Evolutionary conservation across 2,797 vertebrate genomes (phyloP).

Genomic region (Urophycis tenuis): DNA sequence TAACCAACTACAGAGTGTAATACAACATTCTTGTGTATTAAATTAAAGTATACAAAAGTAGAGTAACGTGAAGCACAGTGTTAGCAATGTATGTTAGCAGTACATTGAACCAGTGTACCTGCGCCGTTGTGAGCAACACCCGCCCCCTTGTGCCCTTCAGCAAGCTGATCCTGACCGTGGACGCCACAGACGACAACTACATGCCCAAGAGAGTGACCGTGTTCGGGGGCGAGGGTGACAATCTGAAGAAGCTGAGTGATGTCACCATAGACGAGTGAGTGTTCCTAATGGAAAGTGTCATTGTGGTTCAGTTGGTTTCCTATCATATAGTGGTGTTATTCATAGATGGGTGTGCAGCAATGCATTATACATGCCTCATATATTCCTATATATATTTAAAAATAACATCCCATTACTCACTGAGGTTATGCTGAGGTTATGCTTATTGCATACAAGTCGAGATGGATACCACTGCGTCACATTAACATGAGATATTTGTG

Average conservation of each 20-base stretch:
- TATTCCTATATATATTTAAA: not conserved
- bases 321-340: too few species aligned
- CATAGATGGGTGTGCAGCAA: not conserved
- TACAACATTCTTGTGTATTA: too few species aligned
- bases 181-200: conserved; percentile 95
- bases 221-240: conserved; percentile 88
- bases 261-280: conserved; percentile 91
- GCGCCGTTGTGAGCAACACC: not conserved
- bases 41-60: too few species aligned
- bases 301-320: not conserved
- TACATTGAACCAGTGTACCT: not conserved
- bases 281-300: not conserved
- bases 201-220: conserved; percentile 91
- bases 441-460: too few species aligned
- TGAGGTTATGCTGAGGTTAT: not conserved
- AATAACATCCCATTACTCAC: not conserved
- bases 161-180: conserved; percentile 89
- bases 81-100: not conserved
- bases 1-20: too few species aligned
- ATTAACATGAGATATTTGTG: not conserved
- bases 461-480: not conserved
- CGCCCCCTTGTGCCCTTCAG: conserved; percentile 50
- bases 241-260: conserved; percentile 89
- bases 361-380: not conserved
- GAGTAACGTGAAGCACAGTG: too few species aligned